These are phyloP conservation scores for Bathynomus jamesi DNA, from an alignment of 1,140 invertebrate genomes.

Conservation along the genomic window DNA sequence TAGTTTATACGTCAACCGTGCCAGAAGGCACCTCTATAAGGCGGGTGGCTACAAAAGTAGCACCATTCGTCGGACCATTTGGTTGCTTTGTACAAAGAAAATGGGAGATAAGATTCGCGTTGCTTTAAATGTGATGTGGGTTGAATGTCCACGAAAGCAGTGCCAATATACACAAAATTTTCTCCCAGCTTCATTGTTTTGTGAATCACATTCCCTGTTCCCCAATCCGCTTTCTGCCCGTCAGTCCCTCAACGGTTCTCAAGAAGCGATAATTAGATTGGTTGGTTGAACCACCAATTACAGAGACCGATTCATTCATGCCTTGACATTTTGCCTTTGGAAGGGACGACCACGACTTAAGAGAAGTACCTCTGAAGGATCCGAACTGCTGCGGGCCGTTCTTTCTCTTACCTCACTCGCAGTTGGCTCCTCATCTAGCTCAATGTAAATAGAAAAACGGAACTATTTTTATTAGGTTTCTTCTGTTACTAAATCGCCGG, in stretches of 20 bases:
- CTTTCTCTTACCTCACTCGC: neutral
- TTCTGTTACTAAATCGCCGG: neutral
- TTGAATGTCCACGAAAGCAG: conserved; percentile 1
- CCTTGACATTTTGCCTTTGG: conserved; percentile 1
- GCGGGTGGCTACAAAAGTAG: too few species aligned
- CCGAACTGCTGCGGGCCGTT: neutral
- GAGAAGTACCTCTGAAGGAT: neutral
- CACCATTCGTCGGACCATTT: neutral
- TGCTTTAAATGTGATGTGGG: neutral
- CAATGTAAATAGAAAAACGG: neutral
- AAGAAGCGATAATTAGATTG: neutral
- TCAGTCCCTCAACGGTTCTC: neutral
- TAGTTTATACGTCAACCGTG: conserved; percentile 1
- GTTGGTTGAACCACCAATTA: neutral
- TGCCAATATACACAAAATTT: neutral
- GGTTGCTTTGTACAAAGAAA: conserved; percentile 1
- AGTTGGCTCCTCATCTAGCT: neutral
- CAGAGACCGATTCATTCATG: neutral
- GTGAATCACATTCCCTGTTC: conserved; percentile 1
- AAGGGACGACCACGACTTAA: neutral
- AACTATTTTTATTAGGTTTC: neutral
- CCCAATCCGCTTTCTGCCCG: neutral
- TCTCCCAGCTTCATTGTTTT: neutral
- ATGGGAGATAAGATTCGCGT: neutral
- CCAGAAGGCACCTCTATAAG: neutral